These are phyloP conservation scores for chimpanzee (Pan troglodytes) DNA, from an alignment of 2,113 vertebrate species.

Conservation along the genomic window NHGRI_mPanTro3-v2.1_pri NC_072408.2:14855501-14856000, in stretches of 20 bases:
- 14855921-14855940: neutral
- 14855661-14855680: neutral
- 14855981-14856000: neutral
- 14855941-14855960: neutral
- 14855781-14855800: slow-evolving; percentile 53
- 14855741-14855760: slow-evolving; percentile 60
- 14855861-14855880: slow-evolving; percentile 55
- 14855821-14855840: slow-evolving; percentile 28
- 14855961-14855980: neutral
- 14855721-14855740: slow-evolving; percentile 49
- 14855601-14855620: neutral
- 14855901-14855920: slow-evolving; percentile 49
- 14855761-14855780: slow-evolving; percentile 59
- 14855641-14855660: neutral
- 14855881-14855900: slow-evolving; percentile 38
- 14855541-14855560: neutral
- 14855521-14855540: neutral
- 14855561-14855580: neutral
- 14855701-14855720: neutral
- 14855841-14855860: slow-evolving; percentile 51
- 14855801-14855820: neutral
- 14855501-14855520: neutral
- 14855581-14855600: neutral
- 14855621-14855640: neutral
- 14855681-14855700: neutral